Evolutionary conservation across 2,888 invertebrate genomes (phyloP).

Genomic region (Clanis bilineata): DNA sequence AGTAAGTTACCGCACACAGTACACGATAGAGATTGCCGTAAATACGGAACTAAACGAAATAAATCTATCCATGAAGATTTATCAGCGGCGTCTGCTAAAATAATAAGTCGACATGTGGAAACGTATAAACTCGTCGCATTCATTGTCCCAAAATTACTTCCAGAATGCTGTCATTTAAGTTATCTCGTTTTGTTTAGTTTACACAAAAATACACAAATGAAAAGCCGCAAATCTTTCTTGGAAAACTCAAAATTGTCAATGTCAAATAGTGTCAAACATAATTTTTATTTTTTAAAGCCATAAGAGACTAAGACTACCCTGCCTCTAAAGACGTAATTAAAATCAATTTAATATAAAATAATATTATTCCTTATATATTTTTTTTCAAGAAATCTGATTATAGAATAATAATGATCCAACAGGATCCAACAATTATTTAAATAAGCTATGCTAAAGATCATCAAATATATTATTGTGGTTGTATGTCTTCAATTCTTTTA

Average conservation of each 20-base stretch:
- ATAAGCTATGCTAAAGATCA: too few species aligned
- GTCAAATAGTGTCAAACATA: conserved; percentile 25
- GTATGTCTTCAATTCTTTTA: too few species aligned
- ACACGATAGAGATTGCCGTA: conserved; percentile 93
- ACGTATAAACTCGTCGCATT: conserved; percentile 92
- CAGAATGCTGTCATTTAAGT: conserved; percentile 16
- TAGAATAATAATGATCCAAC: too few species aligned
- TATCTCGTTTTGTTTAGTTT: conserved; percentile 53
- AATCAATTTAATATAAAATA: too few species aligned
- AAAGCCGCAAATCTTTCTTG: conserved; percentile 71
- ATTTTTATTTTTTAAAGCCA: not conserved
- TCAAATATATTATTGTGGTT: too few species aligned
- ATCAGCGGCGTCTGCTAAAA: conserved; percentile 87
- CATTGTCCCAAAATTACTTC: conserved; percentile 73
- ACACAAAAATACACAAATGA: conserved; percentile 67
- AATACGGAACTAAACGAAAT: conserved; percentile 90
- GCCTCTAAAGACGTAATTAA: too few species aligned
- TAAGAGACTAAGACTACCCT: too few species aligned
- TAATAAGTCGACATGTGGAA: conserved; percentile 90
- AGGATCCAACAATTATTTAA: too few species aligned
- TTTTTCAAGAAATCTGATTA: too few species aligned
- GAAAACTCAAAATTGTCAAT: conserved; percentile 32
- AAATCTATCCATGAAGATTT: conserved; percentile 90
- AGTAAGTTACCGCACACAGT: conserved; percentile 93
- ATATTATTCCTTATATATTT: too few species aligned